Base-by-base conservation (phyloP, 2,888 invertebrate genomes). In the Alloplasta piceator region DNA sequence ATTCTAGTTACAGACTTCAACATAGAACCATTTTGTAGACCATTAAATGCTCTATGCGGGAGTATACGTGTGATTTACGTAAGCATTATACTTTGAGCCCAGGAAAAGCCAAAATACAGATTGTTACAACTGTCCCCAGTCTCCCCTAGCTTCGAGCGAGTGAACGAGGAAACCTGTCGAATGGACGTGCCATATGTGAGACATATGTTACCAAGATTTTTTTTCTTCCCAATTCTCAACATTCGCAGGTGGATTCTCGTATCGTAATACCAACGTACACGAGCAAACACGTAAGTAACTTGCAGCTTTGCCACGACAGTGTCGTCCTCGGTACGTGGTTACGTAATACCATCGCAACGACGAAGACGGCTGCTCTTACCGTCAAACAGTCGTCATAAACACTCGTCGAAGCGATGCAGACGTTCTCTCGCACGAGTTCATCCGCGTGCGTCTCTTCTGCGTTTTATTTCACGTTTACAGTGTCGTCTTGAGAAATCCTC, bases 171-270 rank as follows among this genome's bases (percentile, higher is more conserved):
- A 67, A 64, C 43, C 38, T 41, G 46, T 56, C 43, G 36, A 52
- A 61, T 26, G 64, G 52, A 77, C 77, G 73, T 77, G 67, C 50
- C 26, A 48, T 56, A 76, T 63, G 43, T 48, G 38, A 26, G 38
- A 38, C 55, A 77, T 77, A 73, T 64, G 43, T 58, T 14, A 38
- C 43, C 14, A 26, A 3, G 26, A 26, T 3, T 46, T 36, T 26
- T 43, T 60, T 12, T 63, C 36, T 6, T 52, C 9, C 68, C 68
- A 63, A 61, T 67, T 71, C 55, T 48, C 41, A 26, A 26, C 26
- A 26, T 26, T 26, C 3, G 26, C 26, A 26, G 26, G 26, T 26
- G 26, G 26, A 10, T 1, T 41, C 9, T 58, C 38, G 55, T 52
- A 41, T 61, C 38, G 43, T 26, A 26, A n/a, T 48, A 10, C n/a